A percentile compares a stretch with the other conserved stretches of the same genome.
Evolutionary conservation across 2,113 vertebrate species (phyloP).

Genomic region (Paramisgurnus dabryanus): DNA sequence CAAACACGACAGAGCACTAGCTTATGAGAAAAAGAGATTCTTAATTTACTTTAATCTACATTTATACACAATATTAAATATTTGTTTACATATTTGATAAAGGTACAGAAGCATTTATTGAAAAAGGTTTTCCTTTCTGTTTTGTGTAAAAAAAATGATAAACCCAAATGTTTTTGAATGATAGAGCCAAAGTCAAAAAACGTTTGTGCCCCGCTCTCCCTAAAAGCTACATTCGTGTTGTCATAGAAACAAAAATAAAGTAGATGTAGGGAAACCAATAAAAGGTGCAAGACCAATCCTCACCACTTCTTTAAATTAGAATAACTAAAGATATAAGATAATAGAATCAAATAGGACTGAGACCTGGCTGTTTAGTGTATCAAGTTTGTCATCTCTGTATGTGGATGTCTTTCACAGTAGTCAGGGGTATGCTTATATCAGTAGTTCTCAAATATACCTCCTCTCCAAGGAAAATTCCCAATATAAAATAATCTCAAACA

Average conservation of each 20-base stretch:
- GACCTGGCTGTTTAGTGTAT: neutral
- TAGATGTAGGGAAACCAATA: slow-evolving; percentile 1
- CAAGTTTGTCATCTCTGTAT: neutral
- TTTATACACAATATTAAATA: too few species aligned
- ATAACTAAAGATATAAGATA: neutral
- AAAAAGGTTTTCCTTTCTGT: too few species aligned
- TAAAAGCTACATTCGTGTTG: neutral
- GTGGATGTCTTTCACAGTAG: neutral
- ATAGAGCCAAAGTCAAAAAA: too few species aligned
- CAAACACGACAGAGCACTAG: neutral
- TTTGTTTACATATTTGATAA: too few species aligned
- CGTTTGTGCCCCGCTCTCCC: too few species aligned
- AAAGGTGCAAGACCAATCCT: neutral
- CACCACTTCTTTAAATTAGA: slow-evolving; percentile 1
- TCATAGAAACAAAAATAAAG: slow-evolving; percentile 5
- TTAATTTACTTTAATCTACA: too few species aligned
- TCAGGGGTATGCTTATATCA: neutral
- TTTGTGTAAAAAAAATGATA: neutral
- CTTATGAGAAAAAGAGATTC: neutral
- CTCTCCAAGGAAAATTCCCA: too few species aligned
- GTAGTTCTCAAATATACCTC: too few species aligned
- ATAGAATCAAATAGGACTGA: neutral
- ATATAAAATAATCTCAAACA: neutral
- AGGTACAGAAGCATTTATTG: too few species aligned
- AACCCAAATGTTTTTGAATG: too few species aligned